Percentiles rank a stretch among this genome's conserved stretches.
Conservation (phyloP, 1,140 invertebrate species). For the Phthorimaea operculella region DNA sequence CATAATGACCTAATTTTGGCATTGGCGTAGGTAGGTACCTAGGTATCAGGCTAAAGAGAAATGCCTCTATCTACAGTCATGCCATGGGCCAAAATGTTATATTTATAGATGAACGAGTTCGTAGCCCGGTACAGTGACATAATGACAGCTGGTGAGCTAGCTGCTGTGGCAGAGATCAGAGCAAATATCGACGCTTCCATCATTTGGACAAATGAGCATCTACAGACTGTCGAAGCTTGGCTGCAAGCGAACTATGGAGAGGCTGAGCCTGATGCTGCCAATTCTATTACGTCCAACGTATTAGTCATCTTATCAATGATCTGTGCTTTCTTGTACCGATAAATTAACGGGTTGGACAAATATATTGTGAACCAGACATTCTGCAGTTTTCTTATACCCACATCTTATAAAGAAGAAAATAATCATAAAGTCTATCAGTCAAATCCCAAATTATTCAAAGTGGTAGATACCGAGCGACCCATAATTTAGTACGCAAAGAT, state of each 20-base stretch:
- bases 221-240: slow-evolving; percentile 35
- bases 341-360: background rate
- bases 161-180: slow-evolving; percentile 35
- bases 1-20: too few species aligned
- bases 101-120: background rate
- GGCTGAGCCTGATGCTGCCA: slow-evolving; percentile 14
- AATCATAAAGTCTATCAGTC: too few species aligned
- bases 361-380: too few species aligned
- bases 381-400: too few species aligned
- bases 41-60: too few species aligned
- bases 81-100: too few species aligned
- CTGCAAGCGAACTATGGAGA: slow-evolving; percentile 32
- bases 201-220: slow-evolving; percentile 34
- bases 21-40: too few species aligned
- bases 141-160: slow-evolving; percentile 38
- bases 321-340: slow-evolving; percentile 24
- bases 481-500: too few species aligned
- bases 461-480: too few species aligned
- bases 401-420: too few species aligned
- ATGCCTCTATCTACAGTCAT: too few species aligned
- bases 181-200: slow-evolving; percentile 53
- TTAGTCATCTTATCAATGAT: slow-evolving; percentile 36
- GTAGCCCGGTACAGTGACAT: background rate
- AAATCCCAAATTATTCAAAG: too few species aligned
- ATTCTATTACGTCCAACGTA: slow-evolving; percentile 30